Percentiles rank a stretch among this genome's conserved stretches.
Conservation (phyloP, 2,797 vertebrate genomes). For the Buphagus erythrorhynchus region DNA sequence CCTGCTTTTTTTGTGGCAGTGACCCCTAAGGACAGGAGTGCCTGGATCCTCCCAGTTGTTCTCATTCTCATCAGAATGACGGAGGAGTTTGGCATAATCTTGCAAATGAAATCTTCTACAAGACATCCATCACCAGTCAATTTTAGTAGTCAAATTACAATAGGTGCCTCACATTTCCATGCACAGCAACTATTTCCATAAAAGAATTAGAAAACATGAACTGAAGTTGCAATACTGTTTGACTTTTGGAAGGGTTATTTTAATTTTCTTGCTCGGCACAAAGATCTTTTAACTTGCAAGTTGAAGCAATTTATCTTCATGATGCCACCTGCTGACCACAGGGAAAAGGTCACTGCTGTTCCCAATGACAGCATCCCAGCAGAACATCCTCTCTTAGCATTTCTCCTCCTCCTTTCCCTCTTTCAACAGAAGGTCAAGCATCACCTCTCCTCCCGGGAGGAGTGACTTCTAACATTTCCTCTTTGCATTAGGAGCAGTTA, state of each 20-base stretch:
- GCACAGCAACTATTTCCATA: background rate
- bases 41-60: background rate
- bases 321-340: constrained; percentile 43
- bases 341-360: constrained; percentile 48
- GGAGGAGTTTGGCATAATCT: background rate
- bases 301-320: constrained; percentile 48
- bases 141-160: background rate
- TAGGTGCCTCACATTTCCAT: background rate
- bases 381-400: background rate
- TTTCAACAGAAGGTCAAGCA: constrained; percentile 37
- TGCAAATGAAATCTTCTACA: background rate
- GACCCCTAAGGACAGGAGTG: background rate
- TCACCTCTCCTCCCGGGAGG: background rate
- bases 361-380: background rate
- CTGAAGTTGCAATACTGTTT: background rate
- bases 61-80: background rate
- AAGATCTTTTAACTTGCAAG: constrained; percentile 19
- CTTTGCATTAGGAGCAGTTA: constrained; percentile 20
- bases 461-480: constrained; percentile 34
- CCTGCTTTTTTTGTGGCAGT: background rate
- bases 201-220: background rate
- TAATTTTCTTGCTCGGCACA: background rate
- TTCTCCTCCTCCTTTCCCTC: background rate
- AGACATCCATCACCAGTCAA: background rate
- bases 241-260: background rate